Percentiles rank a stretch among this genome's conserved stretches.
phyloP scores from a whole-genome alignment of 2,888 invertebrate genomes.

The Drosophila percnosoma region DNA sequence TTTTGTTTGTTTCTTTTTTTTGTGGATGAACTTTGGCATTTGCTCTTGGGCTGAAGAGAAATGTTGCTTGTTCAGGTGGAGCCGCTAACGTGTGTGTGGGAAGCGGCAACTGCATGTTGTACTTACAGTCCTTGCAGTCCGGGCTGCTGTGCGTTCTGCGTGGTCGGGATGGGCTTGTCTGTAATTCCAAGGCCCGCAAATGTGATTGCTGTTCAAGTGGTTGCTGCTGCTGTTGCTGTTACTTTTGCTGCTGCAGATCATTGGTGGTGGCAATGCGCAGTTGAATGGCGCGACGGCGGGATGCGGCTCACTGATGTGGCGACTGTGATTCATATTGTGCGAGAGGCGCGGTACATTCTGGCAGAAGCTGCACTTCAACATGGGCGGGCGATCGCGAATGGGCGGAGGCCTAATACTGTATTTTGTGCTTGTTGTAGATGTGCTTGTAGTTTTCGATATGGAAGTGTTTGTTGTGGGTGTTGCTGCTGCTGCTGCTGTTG shows the following conservation, averaged over 20 bases:
- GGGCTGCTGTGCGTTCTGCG: too few relatives aligned
- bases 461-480: constrained; percentile 8
- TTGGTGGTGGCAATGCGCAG: constrained; percentile 42
- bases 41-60: constrained; percentile 18
- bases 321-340: constrained; percentile 79
- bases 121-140: too few relatives aligned
- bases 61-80: constrained; percentile 25
- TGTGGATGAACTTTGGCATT: constrained; percentile 19
- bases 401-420: constrained; percentile 58
- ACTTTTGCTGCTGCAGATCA: background rate
- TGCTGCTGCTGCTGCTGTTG: constrained; percentile 8
- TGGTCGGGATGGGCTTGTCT: too few relatives aligned
- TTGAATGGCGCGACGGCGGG: constrained; percentile 80
- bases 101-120: too few relatives aligned
- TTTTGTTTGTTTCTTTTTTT: constrained; percentile 11
- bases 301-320: constrained; percentile 80
- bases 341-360: constrained; percentile 82
- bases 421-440: constrained; percentile 55
- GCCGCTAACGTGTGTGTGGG: background rate
- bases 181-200: constrained; percentile 1
- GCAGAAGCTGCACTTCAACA: constrained; percentile 79
- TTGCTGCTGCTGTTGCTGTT: background rate
- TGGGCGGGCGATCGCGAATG: constrained; percentile 45
- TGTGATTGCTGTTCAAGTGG: background rate
- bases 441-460: background rate